These are phyloP conservation scores for Spodoptera littoralis DNA, from an alignment of 2,888 invertebrate genomes.

Conservation along the genomic window DNA sequence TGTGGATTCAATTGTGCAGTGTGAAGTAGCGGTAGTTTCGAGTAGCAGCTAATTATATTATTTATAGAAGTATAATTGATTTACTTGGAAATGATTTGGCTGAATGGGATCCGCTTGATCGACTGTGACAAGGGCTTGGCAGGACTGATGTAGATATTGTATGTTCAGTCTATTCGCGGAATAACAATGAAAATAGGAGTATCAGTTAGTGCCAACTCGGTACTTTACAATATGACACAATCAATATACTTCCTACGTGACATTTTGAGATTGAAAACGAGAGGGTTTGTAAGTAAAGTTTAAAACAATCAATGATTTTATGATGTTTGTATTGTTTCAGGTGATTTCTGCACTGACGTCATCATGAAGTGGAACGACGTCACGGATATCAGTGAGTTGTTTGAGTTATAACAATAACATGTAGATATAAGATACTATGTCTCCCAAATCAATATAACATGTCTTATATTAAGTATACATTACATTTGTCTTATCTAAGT, in stretches of 20 bases:
- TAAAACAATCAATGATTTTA: background rate
- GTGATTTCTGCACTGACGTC: slow-evolving; percentile 85
- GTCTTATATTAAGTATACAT: too few species aligned
- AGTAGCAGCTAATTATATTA: slow-evolving; percentile 3
- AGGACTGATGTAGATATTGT: slow-evolving; percentile 19
- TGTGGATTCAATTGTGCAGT: slow-evolving; percentile 66
- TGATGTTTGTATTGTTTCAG: slow-evolving; percentile 70
- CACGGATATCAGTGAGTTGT: slow-evolving; percentile 85
- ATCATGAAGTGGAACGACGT: slow-evolving; percentile 88
- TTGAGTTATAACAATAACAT: slow-evolving; percentile 8
- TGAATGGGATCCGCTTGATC: slow-evolving; percentile 33
- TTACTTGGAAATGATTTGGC: slow-evolving; percentile 39
- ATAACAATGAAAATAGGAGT: slow-evolving; percentile 33
- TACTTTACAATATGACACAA: background rate
- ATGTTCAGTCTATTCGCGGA: slow-evolving; percentile 36
- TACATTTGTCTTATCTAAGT: too few species aligned
- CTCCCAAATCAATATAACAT: too few species aligned
- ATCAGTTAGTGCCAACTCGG: slow-evolving; percentile 36
- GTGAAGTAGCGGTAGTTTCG: slow-evolving; percentile 34
- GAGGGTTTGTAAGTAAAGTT: background rate
- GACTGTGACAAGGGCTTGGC: slow-evolving; percentile 50
- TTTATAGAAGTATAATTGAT: slow-evolving; percentile 39
- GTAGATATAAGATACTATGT: background rate
- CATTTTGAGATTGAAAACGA: slow-evolving; percentile 15
- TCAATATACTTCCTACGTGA: background rate